Conservation (phyloP, 2,797 vertebrate species). For the Epinephelus coioides region DNA sequence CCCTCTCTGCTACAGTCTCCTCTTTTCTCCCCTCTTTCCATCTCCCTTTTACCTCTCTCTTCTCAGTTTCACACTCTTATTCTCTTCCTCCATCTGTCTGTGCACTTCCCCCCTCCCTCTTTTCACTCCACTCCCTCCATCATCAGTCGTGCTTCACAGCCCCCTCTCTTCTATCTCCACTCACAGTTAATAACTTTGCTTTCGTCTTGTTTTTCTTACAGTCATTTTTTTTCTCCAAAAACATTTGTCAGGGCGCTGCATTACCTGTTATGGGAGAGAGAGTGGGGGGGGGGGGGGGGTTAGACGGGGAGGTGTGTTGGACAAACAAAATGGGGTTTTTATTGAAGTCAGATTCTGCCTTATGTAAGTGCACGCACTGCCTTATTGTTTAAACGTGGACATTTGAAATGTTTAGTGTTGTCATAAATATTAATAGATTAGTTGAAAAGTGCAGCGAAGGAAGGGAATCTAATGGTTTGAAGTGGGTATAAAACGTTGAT, state of each 20-base stretch:
- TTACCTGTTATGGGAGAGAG: conserved; percentile 72
- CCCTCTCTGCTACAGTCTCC: conserved; percentile 28
- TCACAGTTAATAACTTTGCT: conserved; percentile 82
- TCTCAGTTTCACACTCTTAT: conserved; percentile 78
- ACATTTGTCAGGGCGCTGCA: conserved; percentile 69
- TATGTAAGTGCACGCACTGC: conserved; percentile 75
- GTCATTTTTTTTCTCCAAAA: conserved; percentile 50
- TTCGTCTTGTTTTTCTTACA: conserved; percentile 67
- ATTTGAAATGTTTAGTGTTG: conserved; percentile 87
- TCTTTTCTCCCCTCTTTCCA: conserved; percentile 64
- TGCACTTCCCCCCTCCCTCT: conserved; percentile 17
- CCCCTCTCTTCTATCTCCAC: conserved; percentile 86
- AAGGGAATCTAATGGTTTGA: conserved; percentile 85
- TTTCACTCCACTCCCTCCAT: conserved; percentile 62
- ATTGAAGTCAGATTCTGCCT: conserved; percentile 76
- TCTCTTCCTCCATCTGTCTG: conserved; percentile 83
- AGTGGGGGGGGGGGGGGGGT: too few relatives aligned
- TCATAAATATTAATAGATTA: conserved; percentile 90
- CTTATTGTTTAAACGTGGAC: conserved; percentile 86
- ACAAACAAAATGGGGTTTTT: conserved; percentile 78
- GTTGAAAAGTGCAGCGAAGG: conserved; percentile 84
- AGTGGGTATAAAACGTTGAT: conserved; percentile 87
- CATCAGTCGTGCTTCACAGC: conserved; percentile 83
- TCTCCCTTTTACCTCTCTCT: conserved; percentile 75
- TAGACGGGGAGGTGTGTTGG: conserved; percentile 15